Evolutionary conservation across 2,888 invertebrate species (phyloP).

Genomic region (Ecliptopera silaceata): DNA sequence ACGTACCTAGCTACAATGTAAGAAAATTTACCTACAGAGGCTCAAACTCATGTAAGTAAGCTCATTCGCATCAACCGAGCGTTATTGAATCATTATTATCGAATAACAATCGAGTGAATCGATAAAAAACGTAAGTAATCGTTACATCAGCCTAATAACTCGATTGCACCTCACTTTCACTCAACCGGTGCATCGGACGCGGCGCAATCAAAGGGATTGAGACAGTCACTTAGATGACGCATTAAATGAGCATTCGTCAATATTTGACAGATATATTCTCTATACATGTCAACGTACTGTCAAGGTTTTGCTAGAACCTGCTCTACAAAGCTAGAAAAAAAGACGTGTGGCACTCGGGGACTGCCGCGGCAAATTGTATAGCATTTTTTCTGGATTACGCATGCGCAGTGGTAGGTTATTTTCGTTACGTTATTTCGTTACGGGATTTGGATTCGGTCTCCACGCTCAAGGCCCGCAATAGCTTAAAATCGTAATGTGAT

Average conservation of each 20-base stretch:
- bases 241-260: background rate
- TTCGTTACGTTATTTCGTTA: too few species aligned
- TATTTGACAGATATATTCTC: background rate
- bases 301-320: too few species aligned
- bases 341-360: too few species aligned
- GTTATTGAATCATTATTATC: constrained; percentile 49
- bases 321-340: too few species aligned
- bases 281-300: too few species aligned
- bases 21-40: background rate
- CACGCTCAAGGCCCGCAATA: too few species aligned
- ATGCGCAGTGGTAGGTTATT: too few species aligned
- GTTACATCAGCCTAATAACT: constrained; percentile 75
- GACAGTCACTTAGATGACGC: background rate
- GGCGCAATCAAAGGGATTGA: constrained; percentile 47
- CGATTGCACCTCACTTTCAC: constrained; percentile 77
- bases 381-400: too few species aligned
- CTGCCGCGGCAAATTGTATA: too few species aligned
- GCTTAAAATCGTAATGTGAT: too few species aligned
- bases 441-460: too few species aligned
- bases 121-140: constrained; percentile 65
- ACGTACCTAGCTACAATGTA: too few species aligned
- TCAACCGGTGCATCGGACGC: constrained; percentile 48
- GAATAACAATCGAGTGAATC: constrained; percentile 51
- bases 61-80: constrained; percentile 14
- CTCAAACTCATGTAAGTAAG: constrained; percentile 13